A percentile compares a stretch with the other conserved stretches of the same genome.
Conservation (phyloP, 2,888 invertebrate species). For the Stenodera caucasica region DNA sequence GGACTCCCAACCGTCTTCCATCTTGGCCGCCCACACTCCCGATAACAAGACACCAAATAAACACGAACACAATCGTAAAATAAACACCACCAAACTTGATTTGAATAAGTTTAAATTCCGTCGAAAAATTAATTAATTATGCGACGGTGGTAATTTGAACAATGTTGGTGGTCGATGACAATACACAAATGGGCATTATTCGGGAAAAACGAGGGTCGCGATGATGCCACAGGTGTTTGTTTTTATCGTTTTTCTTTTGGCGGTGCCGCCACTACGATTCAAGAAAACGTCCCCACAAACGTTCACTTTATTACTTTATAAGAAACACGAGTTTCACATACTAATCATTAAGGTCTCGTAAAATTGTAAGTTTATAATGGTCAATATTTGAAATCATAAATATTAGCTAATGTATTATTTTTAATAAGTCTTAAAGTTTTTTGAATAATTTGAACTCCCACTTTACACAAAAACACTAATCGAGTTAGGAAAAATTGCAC, state of each 20-base stretch:
- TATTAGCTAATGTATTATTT: too few relatives aligned
- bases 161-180: conserved; percentile 34
- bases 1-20: conserved; percentile 57
- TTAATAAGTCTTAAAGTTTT: too few relatives aligned
- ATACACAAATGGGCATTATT: conserved; percentile 17
- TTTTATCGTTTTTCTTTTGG: conserved; percentile 16
- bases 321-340: conserved; percentile 17
- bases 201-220: conserved; percentile 1
- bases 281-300: not conserved
- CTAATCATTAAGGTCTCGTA: conserved; percentile 14
- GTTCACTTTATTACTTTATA: conserved; percentile 4
- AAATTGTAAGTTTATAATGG: conserved; percentile 22
- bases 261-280: not conserved
- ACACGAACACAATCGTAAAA: not conserved
- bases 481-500: not conserved
- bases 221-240: conserved; percentile 27
- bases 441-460: too few relatives aligned
- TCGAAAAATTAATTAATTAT: conserved; percentile 37
- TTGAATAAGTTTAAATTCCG: conserved; percentile 33
- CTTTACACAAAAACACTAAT: not conserved
- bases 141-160: conserved; percentile 26
- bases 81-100: conserved; percentile 23
- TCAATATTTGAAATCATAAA: conserved; percentile 11
- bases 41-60: not conserved
- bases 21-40: conserved; percentile 45